Evolutionary conservation across 2,113 vertebrate genomes (phyloP).

Genomic region (Coptodon rendalli): DNA sequence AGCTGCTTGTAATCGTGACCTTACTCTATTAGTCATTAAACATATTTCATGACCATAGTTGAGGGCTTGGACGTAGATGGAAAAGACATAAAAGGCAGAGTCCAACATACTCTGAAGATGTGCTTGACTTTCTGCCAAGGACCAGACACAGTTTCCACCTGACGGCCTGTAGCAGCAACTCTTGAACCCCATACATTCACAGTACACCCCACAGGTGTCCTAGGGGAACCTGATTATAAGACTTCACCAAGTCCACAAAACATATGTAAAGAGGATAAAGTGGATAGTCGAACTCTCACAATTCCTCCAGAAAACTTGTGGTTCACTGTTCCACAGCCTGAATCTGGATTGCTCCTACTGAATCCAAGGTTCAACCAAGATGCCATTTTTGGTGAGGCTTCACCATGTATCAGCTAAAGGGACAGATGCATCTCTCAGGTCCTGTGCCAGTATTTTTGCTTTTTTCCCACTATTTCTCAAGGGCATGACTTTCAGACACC

Average conservation of each 20-base stretch:
- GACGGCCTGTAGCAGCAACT: not conserved
- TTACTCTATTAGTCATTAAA: not conserved
- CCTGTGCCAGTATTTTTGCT: not conserved
- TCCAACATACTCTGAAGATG: not conserved
- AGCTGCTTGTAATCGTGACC: not conserved
- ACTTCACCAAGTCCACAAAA: not conserved
- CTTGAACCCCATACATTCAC: not conserved
- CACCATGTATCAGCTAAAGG: not conserved
- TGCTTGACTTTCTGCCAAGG: not conserved
- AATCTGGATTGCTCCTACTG: not conserved
- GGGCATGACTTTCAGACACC: not conserved
- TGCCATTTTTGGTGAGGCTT: not conserved
- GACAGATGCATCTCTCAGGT: not conserved
- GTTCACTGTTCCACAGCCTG: not conserved
- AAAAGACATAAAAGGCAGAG: not conserved
- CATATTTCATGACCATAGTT: not conserved
- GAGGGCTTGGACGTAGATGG: not conserved
- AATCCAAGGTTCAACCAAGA: not conserved
- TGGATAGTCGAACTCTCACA: accelerated
- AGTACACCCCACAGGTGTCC: not conserved
- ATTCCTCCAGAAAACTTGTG: not conserved
- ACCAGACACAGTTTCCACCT: not conserved
- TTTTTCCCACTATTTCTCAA: accelerated
- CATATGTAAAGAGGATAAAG: not conserved
- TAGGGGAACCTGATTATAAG: not conserved